These are phyloP conservation scores for Hemiprocne comata DNA, from an alignment of 2,113 vertebrate species.

Conservation along the genomic window DNA sequence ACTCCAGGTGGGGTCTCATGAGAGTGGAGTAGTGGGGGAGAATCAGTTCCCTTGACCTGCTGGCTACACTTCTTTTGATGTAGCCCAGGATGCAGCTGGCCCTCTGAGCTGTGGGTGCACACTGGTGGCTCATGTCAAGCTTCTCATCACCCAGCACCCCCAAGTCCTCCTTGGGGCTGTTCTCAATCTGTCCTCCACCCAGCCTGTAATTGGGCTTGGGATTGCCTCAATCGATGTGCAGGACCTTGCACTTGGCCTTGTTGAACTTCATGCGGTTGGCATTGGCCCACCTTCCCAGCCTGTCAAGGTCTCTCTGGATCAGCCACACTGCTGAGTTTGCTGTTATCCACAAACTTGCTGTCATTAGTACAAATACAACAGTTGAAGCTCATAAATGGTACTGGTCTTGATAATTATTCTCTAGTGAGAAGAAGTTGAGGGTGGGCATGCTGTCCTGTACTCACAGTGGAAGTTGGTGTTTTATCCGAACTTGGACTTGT, in stretches of 20 bases:
- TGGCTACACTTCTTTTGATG: neutral
- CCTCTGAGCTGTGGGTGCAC: neutral
- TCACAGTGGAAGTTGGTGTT: neutral
- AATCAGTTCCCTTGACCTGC: accelerated
- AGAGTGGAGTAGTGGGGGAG: neutral
- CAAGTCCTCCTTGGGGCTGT: neutral
- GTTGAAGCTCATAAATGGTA: neutral
- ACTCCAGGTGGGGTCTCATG: neutral
- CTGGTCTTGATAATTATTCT: neutral
- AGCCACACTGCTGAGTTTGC: neutral
- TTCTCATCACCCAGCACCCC: neutral
- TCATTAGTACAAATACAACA: neutral
- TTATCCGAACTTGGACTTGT: neutral
- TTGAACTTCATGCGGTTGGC: neutral
- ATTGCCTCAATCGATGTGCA: accelerated
- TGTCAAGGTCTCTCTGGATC: neutral
- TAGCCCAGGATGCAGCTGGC: neutral
- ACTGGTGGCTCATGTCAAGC: accelerated
- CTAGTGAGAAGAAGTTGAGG: neutral
- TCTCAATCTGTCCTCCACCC: neutral
- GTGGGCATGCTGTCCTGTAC: neutral
- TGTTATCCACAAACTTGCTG: neutral
- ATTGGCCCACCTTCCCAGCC: too few species aligned
- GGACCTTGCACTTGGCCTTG: neutral
- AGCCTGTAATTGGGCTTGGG: neutral